These are phyloP conservation scores for Anodontia alba DNA, from an alignment of 2,888 invertebrate species.

Conservation along the genomic window DNA sequence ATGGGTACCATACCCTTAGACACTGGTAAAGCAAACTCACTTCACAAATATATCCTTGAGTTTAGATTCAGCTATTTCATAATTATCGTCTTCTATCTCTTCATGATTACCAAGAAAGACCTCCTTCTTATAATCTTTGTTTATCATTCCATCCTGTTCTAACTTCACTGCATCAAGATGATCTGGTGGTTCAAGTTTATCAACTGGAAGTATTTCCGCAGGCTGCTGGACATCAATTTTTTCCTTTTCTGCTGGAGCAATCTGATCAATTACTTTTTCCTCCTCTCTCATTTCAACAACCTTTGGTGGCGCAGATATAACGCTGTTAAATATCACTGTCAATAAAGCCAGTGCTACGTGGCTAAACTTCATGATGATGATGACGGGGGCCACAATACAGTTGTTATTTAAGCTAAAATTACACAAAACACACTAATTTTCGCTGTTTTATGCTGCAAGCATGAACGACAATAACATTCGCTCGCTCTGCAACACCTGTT, in stretches of 20 bases:
- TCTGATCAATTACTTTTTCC: background rate
- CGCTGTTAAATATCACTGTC: background rate
- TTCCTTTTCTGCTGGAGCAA: background rate
- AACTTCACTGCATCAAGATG: constrained; percentile 85
- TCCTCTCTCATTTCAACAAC: constrained; percentile 1
- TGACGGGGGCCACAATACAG: background rate
- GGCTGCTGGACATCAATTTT: constrained; percentile 6
- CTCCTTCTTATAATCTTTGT: constrained; percentile 85
- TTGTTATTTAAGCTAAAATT: background rate
- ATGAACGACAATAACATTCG: background rate
- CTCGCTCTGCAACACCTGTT: background rate
- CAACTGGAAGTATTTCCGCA: constrained; percentile 51
- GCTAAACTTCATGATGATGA: background rate
- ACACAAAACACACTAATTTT: background rate
- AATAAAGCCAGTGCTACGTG: background rate
- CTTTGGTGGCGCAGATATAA: background rate
- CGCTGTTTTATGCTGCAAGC: background rate
- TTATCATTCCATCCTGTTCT: constrained; percentile 86
- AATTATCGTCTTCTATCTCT: constrained; percentile 75
- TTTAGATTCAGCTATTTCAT: constrained; percentile 73
- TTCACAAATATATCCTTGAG: constrained; percentile 82
- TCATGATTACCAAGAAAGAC: constrained; percentile 84
- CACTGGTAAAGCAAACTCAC: constrained; percentile 72
- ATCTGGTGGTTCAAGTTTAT: constrained; percentile 83
- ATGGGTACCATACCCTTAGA: no score